Percentiles rank a stretch among this genome's conserved stretches.
Evolutionary conservation across 2,797 vertebrate species (phyloP).

Genomic region (Taenioides sp.): DNA sequence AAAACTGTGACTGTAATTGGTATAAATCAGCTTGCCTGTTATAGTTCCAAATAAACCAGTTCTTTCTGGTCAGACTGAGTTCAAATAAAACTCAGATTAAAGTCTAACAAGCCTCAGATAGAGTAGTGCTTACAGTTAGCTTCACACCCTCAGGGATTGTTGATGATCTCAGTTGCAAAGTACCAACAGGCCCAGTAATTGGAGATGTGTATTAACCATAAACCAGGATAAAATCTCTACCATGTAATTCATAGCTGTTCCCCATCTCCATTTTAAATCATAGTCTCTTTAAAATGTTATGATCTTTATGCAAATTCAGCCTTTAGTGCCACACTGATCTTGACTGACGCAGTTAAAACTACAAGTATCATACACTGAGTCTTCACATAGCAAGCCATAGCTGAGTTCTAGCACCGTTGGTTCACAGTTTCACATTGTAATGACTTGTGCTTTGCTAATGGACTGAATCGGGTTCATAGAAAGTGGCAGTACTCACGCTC

Average conservation of each 20-base stretch:
- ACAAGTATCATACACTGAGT: too few species aligned
- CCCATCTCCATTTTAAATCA: neutral
- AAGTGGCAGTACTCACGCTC: constrained; percentile 45
- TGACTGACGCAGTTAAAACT: neutral
- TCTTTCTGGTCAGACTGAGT: too few species aligned
- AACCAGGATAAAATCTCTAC: neutral
- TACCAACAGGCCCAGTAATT: too few species aligned
- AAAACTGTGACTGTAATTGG: too few species aligned
- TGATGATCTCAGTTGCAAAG: too few species aligned
- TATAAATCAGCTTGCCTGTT: too few species aligned
- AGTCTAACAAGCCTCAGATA: too few species aligned
- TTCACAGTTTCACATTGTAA: constrained; percentile 28
- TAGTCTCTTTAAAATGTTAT: neutral
- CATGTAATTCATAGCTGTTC: neutral
- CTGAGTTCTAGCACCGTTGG: neutral
- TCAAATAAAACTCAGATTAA: too few species aligned
- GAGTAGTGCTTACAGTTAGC: too few species aligned
- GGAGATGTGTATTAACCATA: too few species aligned
- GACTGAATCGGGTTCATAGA: constrained; percentile 46
- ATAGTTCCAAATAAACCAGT: too few species aligned
- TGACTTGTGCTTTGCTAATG: constrained; percentile 47
- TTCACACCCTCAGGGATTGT: too few species aligned
- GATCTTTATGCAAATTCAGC: neutral
- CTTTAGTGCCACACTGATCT: neutral
- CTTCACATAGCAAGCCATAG: neutral